These are phyloP conservation scores for Alauda arvensis DNA, from an alignment of 2,797 vertebrate species.

Conservation along the genomic window DNA sequence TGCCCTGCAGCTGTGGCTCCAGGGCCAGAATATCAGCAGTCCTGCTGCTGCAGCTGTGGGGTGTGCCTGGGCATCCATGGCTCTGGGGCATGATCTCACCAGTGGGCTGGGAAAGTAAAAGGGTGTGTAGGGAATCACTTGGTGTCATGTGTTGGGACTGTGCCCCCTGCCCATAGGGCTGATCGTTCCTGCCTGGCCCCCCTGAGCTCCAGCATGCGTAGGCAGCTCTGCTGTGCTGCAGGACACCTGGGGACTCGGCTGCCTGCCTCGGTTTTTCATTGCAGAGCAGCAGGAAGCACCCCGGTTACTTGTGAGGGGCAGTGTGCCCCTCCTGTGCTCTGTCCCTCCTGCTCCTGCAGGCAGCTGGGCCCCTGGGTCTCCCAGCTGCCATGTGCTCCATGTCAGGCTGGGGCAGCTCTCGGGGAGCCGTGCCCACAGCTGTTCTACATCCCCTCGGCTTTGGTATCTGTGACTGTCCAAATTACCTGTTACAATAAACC, in stretches of 20 bases:
- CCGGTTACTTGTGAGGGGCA: background rate
- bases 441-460: constrained; percentile 32
- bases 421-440: constrained; percentile 33
- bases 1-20: background rate
- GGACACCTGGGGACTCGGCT: background rate
- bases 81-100: background rate
- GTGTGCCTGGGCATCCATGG: background rate
- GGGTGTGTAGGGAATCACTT: background rate
- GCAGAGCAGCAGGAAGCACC: background rate
- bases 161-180: background rate
- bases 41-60: background rate
- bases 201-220: background rate
- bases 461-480: constrained; percentile 59
- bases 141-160: background rate
- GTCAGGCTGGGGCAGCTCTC: background rate
- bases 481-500: constrained; percentile 59
- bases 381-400: background rate
- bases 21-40: background rate
- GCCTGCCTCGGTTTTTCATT: background rate
- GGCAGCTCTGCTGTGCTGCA: background rate
- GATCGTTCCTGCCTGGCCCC: background rate
- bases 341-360: background rate
- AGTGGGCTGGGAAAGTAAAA: background rate
- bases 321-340: accelerated
- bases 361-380: background rate